A percentile compares a stretch with the other conserved stretches of the same genome.
Evolutionary conservation across 2,797 vertebrate species (phyloP).

Genomic region (Capromys pilorides): DNA sequence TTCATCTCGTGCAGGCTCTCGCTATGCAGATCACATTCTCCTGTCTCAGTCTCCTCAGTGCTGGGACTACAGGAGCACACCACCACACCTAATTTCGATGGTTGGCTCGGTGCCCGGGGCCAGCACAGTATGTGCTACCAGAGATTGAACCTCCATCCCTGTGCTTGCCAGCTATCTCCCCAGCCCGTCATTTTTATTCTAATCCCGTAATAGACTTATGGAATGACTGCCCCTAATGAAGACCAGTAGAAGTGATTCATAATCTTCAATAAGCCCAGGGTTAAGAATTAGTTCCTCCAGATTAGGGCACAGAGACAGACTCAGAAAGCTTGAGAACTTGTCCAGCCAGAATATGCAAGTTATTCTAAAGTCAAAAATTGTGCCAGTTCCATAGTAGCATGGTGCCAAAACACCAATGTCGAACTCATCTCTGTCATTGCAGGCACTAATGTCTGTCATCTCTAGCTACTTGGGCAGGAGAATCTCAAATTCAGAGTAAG

Average conservation of each 20-base stretch:
- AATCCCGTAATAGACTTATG: not conserved
- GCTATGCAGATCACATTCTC: too few species aligned
- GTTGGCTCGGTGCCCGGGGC: too few species aligned
- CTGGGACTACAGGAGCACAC: too few species aligned
- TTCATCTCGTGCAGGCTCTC: too few species aligned
- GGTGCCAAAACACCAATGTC: not conserved
- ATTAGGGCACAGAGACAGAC: not conserved
- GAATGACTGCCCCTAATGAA: not conserved
- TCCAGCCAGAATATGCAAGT: not conserved
- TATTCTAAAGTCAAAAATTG: not conserved
- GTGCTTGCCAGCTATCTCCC: too few species aligned
- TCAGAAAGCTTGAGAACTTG: not conserved
- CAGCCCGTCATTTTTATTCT: not conserved
- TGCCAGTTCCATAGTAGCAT: not conserved
- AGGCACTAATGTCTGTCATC: not conserved
- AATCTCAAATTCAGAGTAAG: not conserved
- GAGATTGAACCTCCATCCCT: too few species aligned
- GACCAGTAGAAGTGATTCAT: not conserved
- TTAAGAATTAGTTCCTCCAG: not conserved
- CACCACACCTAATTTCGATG: too few species aligned
- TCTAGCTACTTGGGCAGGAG: not conserved
- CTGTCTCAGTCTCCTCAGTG: too few species aligned
- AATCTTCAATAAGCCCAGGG: not conserved
- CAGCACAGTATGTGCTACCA: too few species aligned
- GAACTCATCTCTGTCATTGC: not conserved